These are phyloP conservation scores for Cydia fagiglandana DNA, from an alignment of 1,140 invertebrate species.

Conservation along the genomic window DNA sequence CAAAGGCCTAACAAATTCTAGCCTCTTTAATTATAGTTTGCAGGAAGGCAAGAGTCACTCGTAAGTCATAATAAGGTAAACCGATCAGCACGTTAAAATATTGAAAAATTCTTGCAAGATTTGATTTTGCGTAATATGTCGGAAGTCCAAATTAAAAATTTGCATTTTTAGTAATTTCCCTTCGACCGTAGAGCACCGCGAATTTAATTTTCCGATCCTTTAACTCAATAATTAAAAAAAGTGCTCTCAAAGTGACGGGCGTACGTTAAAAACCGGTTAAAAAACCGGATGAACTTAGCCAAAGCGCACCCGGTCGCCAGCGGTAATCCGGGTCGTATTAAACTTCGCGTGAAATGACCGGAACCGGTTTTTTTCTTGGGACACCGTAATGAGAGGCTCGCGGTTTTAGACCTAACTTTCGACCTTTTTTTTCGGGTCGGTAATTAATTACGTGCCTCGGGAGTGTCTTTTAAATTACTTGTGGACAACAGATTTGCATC, in stretches of 20 bases:
- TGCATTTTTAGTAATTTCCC: conserved; percentile 24
- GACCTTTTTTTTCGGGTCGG: conserved; percentile 20
- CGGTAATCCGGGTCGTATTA: conserved; percentile 31
- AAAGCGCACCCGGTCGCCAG: conserved; percentile 17
- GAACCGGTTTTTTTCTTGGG: conserved; percentile 30
- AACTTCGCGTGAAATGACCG: conserved; percentile 28
- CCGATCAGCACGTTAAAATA: no score
- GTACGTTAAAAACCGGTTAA: conserved; percentile 13
- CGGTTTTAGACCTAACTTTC: conserved; percentile 29
- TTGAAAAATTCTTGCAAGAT: not conserved
- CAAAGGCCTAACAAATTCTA: no score
- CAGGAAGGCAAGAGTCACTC: no score
- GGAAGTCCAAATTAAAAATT: conserved; percentile 17
- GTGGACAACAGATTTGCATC: conserved; percentile 24
- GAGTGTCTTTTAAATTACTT: conserved; percentile 32
- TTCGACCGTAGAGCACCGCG: not conserved
- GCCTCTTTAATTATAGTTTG: no score
- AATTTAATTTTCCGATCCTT: conserved; percentile 20
- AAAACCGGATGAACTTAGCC: conserved; percentile 25
- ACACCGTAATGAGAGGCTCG: conserved; percentile 26
- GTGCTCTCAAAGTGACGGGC: conserved; percentile 24
- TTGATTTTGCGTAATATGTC: conserved; percentile 7
- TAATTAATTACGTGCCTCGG: conserved; percentile 20
- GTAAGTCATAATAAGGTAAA: no score
- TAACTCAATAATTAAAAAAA: conserved; percentile 30